A percentile compares a stretch with the other conserved stretches of the same genome.
These are phyloP conservation scores for Varanus komodoensis DNA, from an alignment of 2,113 vertebrate genomes.

Conservation along the genomic window DNA sequence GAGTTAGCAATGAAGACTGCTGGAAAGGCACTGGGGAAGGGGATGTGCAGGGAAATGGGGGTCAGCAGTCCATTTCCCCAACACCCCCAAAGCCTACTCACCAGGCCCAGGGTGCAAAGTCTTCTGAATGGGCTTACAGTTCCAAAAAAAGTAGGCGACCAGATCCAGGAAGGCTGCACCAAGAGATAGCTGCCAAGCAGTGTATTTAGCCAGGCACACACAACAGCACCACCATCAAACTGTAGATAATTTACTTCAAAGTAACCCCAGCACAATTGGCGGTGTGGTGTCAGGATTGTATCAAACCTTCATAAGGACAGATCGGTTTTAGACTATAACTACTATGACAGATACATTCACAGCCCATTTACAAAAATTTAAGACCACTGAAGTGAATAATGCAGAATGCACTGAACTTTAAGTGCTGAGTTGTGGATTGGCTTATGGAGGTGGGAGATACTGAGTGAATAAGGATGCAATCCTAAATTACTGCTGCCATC, in stretches of 20 bases:
- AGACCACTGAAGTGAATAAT: not conserved
- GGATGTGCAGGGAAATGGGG: too few species aligned
- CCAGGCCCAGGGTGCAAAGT: too few species aligned
- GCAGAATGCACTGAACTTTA: conserved; percentile 9
- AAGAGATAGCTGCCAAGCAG: not conserved
- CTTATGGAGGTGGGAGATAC: not conserved
- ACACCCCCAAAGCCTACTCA: too few species aligned
- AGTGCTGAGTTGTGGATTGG: not conserved
- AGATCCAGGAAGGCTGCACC: too few species aligned
- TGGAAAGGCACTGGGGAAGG: too few species aligned
- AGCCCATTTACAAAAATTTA: not conserved
- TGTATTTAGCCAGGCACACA: not conserved
- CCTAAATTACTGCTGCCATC: conserved; percentile 14
- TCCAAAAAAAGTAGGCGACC: too few species aligned
- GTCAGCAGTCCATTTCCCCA: too few species aligned
- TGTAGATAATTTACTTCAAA: not conserved
- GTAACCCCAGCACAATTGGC: not conserved
- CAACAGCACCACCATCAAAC: not conserved
- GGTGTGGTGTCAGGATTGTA: not conserved
- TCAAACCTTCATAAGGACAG: not conserved
- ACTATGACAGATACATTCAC: not conserved
- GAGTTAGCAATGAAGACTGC: too few species aligned
- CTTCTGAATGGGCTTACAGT: too few species aligned
- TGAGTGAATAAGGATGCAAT: conserved; percentile 8
- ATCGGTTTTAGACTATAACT: not conserved